Conservation (phyloP, 2,888 invertebrate species). For the Polylopha cassiicola region DNA sequence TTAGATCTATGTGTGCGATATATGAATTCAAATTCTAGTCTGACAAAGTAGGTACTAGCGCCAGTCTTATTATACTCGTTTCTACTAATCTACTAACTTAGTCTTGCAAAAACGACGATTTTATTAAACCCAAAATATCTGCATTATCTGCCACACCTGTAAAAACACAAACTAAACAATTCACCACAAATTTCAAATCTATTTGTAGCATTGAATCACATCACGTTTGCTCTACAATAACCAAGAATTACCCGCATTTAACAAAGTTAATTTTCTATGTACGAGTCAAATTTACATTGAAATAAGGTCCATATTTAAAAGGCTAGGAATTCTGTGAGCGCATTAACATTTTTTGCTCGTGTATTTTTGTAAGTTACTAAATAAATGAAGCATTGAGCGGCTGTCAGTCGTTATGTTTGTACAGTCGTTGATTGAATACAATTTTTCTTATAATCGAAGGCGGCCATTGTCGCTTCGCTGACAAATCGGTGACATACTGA, state of each 20-base stretch:
- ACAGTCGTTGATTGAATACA: conserved; percentile 43
- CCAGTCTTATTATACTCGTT: no score
- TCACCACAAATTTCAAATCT: conserved; percentile 11
- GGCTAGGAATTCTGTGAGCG: conserved; percentile 21
- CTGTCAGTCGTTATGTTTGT: conserved; percentile 66
- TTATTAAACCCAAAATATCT: no score
- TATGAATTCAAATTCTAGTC: no score
- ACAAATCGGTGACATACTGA: conserved; percentile 44
- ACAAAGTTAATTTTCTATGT: conserved; percentile 29
- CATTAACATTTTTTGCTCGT: conserved; percentile 34
- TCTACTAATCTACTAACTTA: no score
- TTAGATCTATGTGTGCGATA: no score
- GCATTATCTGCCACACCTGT: conserved; percentile 27
- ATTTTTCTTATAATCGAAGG: conserved; percentile 37
- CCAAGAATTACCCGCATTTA: conserved; percentile 26
- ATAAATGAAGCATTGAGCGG: conserved; percentile 71
- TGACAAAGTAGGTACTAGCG: no score
- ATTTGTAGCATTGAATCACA: conserved; percentile 26
- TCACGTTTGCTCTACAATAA: conserved; percentile 29
- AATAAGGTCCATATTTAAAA: conserved; percentile 37
- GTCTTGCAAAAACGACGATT: no score
- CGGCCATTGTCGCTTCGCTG: conserved; percentile 43
- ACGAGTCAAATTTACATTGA: conserved; percentile 22
- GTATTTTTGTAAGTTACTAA: conserved; percentile 69
- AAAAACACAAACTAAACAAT: conserved; percentile 24